Percentiles rank a stretch among this genome's conserved stretches.
Conservation (phyloP, 2,888 invertebrate genomes). For the Drosophila mettleri region DNA sequence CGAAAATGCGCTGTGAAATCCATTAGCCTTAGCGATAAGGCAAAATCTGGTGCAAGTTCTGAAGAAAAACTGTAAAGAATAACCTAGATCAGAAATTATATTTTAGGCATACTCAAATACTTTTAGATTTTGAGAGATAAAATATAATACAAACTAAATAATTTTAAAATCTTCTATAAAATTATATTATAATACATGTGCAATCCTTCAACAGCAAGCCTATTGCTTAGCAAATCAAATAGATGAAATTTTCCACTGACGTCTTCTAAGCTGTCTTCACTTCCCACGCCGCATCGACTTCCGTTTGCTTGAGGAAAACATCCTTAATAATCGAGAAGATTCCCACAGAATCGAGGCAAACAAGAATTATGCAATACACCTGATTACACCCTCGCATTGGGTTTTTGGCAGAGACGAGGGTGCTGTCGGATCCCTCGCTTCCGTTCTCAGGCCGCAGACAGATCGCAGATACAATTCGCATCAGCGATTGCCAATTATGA, state of each 20-base stretch:
- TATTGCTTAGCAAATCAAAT: not conserved
- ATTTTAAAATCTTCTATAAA: no score
- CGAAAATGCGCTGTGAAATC: constrained; percentile 33
- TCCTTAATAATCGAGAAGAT: constrained; percentile 21
- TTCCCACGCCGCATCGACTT: constrained; percentile 43
- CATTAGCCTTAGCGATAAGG: constrained; percentile 9
- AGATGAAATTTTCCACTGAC: not conserved
- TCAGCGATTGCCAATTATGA: constrained; percentile 59
- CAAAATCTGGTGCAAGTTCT: not conserved
- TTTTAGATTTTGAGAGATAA: not conserved
- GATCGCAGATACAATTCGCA: constrained; percentile 30
- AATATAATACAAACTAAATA: not conserved
- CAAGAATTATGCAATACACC: constrained; percentile 72
- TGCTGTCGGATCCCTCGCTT: constrained; percentile 35
- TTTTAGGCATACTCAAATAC: no score
- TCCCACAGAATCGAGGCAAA: constrained; percentile 54
- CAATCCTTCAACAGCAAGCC: not conserved
- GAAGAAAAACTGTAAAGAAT: not conserved
- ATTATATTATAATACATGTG: no score
- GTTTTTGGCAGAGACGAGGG: constrained; percentile 41
- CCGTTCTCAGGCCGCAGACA: constrained; percentile 43
- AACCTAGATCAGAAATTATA: not conserved
- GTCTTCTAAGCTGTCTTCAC: not conserved
- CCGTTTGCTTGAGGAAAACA: constrained; percentile 35
- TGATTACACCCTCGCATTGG: constrained; percentile 61